Conservation (phyloP, 1,140 invertebrate genomes). For the Heliconius congener region DNA sequence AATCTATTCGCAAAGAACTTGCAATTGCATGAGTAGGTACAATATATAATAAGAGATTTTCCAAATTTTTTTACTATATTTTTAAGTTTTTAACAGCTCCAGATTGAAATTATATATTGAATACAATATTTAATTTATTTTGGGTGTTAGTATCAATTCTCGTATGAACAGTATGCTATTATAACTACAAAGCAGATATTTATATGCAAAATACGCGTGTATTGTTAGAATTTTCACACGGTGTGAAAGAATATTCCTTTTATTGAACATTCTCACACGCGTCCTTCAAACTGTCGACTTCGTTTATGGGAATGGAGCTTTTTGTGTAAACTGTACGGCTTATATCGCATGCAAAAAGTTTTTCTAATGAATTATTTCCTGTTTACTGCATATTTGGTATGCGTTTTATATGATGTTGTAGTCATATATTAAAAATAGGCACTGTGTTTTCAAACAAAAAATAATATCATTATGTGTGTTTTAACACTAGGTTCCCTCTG, state of each 20-base stretch:
- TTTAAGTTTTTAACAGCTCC: neutral
- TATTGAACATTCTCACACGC: conserved; percentile 10
- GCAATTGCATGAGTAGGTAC: too few species aligned
- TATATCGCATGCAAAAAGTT: neutral
- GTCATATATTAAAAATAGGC: too few species aligned
- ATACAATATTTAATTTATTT: neutral
- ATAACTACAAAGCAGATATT: conserved; percentile 26
- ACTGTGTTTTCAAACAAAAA: too few species aligned
- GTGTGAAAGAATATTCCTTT: conserved; percentile 23
- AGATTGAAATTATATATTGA: neutral
- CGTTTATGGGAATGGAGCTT: conserved; percentile 2
- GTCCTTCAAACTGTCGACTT: conserved; percentile 22
- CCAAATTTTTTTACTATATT: too few species aligned
- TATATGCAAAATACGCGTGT: conserved; percentile 40
- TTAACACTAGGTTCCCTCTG: too few species aligned
- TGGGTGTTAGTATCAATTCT: neutral
- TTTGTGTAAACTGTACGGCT: conserved; percentile 6
- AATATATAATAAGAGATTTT: too few species aligned
- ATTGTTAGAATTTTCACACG: conserved; percentile 47
- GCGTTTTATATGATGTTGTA: neutral
- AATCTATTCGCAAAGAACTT: too few species aligned
- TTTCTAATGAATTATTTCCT: conserved; percentile 4
- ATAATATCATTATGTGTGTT: too few species aligned
- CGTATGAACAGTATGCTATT: neutral
- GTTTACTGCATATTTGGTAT: neutral